Conservation (phyloP, 1,140 invertebrate genomes). For the Nasonia vitripennis region DNA sequence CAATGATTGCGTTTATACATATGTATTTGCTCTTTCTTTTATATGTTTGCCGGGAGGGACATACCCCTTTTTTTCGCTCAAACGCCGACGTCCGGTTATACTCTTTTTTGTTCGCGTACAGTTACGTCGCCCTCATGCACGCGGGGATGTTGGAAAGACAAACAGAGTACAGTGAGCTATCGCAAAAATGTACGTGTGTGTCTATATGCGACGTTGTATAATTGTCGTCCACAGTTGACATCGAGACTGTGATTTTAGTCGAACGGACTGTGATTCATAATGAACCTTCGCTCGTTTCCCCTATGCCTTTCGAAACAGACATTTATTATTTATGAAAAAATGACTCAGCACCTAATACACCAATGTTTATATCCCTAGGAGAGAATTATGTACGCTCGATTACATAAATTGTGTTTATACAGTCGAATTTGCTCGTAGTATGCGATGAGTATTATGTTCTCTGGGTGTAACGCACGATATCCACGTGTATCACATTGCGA, state of each 20-base stretch:
- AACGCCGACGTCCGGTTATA: neutral
- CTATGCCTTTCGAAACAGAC: neutral
- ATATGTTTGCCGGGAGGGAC: neutral
- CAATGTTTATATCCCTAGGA: neutral
- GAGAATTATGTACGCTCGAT: neutral
- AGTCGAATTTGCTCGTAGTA: neutral
- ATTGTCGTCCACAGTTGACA: neutral
- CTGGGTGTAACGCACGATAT: neutral
- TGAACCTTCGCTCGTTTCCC: neutral
- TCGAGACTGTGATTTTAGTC: neutral
- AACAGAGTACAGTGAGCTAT: neutral
- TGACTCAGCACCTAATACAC: constrained; percentile 3
- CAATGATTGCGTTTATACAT: neutral
- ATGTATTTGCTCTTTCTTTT: neutral
- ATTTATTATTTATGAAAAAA: neutral
- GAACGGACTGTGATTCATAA: neutral
- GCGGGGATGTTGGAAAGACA: neutral
- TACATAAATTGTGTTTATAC: neutral
- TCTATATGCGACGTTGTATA: neutral
- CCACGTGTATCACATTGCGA: neutral
- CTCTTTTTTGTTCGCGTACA: neutral
- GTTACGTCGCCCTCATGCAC: neutral
- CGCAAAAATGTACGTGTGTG: too few species aligned
- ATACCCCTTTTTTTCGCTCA: neutral
- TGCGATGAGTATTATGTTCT: neutral